Evolutionary conservation across 2,113 vertebrate species (phyloP).

Genomic region (rat (Rattus norvegicus)): DNA sequence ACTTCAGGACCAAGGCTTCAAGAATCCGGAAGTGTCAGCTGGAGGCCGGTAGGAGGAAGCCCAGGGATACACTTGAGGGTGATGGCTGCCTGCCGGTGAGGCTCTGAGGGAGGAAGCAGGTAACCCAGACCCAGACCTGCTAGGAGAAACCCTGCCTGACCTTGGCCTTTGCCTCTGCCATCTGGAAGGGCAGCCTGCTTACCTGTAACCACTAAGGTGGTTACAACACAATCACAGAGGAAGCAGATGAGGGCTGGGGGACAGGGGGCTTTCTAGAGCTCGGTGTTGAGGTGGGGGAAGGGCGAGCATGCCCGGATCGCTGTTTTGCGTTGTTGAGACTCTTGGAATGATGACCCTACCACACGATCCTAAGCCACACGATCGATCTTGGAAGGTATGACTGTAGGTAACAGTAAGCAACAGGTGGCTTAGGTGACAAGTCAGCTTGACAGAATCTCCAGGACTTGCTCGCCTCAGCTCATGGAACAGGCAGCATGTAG

Average conservation of each 20-base stretch:
- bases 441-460: neutral
- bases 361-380: neutral
- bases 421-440: neutral
- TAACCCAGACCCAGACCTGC: neutral
- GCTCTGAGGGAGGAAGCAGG: neutral
- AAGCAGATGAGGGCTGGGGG: rapidly evolving
- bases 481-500: neutral
- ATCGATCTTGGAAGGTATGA: neutral
- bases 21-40: neutral
- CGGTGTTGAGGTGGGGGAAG: neutral
- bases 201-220: neutral
- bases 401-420: neutral
- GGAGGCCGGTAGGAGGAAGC: neutral
- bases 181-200: neutral
- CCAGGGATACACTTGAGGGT: neutral
- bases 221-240: neutral
- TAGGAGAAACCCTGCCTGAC: neutral
- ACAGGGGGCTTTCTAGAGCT: neutral
- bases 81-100: neutral
- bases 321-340: neutral
- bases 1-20: neutral
- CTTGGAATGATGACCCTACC: neutral
- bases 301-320: rapidly evolving
- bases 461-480: neutral
- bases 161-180: neutral